Evolutionary conservation across 1,140 invertebrate genomes (phyloP).

Genomic region (Bemisia tabaci): DNA sequence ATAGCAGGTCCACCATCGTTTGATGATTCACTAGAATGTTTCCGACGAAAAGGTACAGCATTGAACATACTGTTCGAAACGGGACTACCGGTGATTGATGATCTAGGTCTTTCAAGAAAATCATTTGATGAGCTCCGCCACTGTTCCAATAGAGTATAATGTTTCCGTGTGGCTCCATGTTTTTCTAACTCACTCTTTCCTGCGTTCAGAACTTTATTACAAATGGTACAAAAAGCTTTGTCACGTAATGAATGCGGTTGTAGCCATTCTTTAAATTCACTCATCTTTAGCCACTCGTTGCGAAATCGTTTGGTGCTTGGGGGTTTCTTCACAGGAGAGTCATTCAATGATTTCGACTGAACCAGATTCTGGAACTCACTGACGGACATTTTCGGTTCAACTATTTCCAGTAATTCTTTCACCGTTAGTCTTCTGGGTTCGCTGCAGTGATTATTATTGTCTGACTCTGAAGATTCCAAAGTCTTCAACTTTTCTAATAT

Average conservation of each 20-base stretch:
- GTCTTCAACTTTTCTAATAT: not conserved
- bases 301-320: slow-evolving; percentile 17
- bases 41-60: not conserved
- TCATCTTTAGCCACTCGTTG: slow-evolving; percentile 21
- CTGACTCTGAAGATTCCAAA: not conserved
- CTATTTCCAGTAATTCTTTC: not conserved
- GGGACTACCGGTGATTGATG: not conserved
- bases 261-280: slow-evolving; percentile 24
- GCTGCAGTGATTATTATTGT: not conserved
- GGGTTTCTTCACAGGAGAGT: not conserved
- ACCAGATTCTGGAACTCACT: not conserved
- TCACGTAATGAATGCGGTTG: slow-evolving; percentile 21
- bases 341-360: not conserved
- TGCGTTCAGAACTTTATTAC: slow-evolving; percentile 23
- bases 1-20: not conserved
- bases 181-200: slow-evolving; percentile 28
- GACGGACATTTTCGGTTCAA: not conserved
- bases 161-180: slow-evolving; percentile 25
- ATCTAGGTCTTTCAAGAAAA: not conserved
- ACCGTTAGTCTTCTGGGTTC: not conserved
- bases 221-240: slow-evolving; percentile 23
- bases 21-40: not conserved
- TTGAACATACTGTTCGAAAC: not conserved
- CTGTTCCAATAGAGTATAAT: slow-evolving; percentile 18
- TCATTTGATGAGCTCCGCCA: slow-evolving; percentile 9